A percentile compares a stretch with the other conserved stretches of the same genome.
Conservation (phyloP, 2,113 vertebrate species). For the Mesembrinibis cayennensis region DNA sequence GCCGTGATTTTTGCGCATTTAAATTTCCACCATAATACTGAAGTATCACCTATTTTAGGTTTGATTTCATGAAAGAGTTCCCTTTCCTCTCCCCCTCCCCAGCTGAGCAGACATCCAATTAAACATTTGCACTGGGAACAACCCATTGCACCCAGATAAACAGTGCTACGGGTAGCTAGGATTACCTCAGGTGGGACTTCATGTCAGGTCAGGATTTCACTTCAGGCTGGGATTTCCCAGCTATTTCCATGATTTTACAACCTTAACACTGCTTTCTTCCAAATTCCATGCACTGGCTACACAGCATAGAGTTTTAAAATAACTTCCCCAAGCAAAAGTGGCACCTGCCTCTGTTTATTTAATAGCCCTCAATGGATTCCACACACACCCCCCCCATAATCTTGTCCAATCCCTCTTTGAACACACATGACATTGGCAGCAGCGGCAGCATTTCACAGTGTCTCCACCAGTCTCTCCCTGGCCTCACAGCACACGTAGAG, state of each 20-base stretch:
- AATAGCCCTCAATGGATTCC: neutral
- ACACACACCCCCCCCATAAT: too few species aligned
- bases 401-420: neutral
- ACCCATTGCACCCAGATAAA: rapidly evolving
- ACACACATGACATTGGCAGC: neutral
- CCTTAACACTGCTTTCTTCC: neutral
- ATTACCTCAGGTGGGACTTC: neutral
- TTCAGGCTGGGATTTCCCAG: neutral
- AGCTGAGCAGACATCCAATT: neutral
- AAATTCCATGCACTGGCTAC: too few species aligned
- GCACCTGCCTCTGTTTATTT: neutral
- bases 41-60: neutral
- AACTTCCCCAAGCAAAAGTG: neutral
- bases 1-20: neutral
- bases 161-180: neutral
- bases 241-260: neutral
- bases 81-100: neutral
- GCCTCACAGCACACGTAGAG: neutral
- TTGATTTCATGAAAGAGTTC: neutral
- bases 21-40: neutral
- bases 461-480: too few species aligned
- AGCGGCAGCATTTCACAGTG: neutral
- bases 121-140: neutral
- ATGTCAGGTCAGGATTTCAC: neutral
- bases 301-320: neutral